Evolutionary conservation across 2,888 invertebrate genomes (phyloP).

Genomic region (Venusia cambrica): DNA sequence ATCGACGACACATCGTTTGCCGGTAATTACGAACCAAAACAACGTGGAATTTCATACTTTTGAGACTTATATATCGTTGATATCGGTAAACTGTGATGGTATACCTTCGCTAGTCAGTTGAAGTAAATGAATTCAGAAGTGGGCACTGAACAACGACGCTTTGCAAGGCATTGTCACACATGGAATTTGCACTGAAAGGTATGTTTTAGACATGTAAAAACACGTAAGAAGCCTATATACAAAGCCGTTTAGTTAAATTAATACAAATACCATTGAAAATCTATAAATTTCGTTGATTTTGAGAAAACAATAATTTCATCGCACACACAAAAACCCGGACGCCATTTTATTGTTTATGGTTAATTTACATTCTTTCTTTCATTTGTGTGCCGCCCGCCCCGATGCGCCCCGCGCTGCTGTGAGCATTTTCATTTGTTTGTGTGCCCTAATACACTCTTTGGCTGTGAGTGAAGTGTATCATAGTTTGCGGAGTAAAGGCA

Average conservation of each 20-base stretch:
- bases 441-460: too few species aligned
- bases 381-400: too few species aligned
- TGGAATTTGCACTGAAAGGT: conserved; percentile 45
- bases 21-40: conserved; percentile 32
- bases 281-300: conserved; percentile 43
- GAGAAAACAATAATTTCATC: conserved; percentile 74
- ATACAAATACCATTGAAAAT: conserved; percentile 33
- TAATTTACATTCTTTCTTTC: conserved; percentile 38
- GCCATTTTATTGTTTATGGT: conserved; percentile 81
- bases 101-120: conserved; percentile 50
- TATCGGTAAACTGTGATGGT: conserved; percentile 37
- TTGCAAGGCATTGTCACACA: conserved; percentile 64
- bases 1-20: conserved; percentile 63
- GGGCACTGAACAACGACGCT: conserved; percentile 75
- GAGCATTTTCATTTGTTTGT: too few species aligned
- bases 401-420: too few species aligned
- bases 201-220: conserved; percentile 33
- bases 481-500: too few species aligned
- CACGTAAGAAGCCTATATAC: conserved; percentile 38
- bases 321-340: conserved; percentile 79
- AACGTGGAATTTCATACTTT: conserved; percentile 41
- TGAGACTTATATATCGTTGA: conserved; percentile 30
- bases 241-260: conserved; percentile 31
- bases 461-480: too few species aligned
- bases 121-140: conserved; percentile 64